Base-by-base conservation (phyloP, 2,113 vertebrate genomes). In the Cardinalis cardinalis region DNA sequence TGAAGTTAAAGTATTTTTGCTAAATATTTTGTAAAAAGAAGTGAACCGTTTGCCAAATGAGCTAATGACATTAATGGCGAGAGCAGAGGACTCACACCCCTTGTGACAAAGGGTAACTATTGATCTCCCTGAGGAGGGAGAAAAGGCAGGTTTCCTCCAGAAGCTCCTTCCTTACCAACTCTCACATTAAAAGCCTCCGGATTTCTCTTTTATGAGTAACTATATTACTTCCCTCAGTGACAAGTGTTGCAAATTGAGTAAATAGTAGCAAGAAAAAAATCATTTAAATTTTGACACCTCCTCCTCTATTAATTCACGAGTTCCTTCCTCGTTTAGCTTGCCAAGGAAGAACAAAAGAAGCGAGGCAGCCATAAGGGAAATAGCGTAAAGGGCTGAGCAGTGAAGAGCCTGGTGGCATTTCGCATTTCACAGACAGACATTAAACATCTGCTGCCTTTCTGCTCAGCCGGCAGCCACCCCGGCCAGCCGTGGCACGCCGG, bases 221-320 rank as follows among this genome's bases (percentile, higher is more conserved):
- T 74, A 29, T 40, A 72, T 51, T 78, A 64, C 73, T 71, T 88
- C 81, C 40, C 61, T 71, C 49, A 49, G 49, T 69, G 77, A 75
- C 73, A 92, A 78, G 66, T 89, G 77, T 55, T 90, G 63, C 66
- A 78, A 75, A 78, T 24, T 18, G 70, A 84, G 73, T 78, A 84
- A 93, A 89, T 64, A 81, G 23, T 69, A 90, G 77, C 19, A 60
- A 78, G 81, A 74, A 87, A 93, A 72, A 49, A 76, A 38, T 48
- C 28, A 53, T 36, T 48, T 72, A 36, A 48, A 78, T 70, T 88
- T 84, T 93, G 49, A 83, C 86, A 94, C 88, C 64, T 90, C 80
- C 73, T 88, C 81, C 69, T 92, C 87, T 92, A 81, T 87, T 94
- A 93, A 93, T 84, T 90, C 70, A 78, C 24, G 8, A 72, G 77